A percentile compares a stretch with the other conserved stretches of the same genome.
Evolutionary conservation across 1,140 invertebrate species (phyloP).

Genomic region (Pseudomyrmex gracilis): DNA sequence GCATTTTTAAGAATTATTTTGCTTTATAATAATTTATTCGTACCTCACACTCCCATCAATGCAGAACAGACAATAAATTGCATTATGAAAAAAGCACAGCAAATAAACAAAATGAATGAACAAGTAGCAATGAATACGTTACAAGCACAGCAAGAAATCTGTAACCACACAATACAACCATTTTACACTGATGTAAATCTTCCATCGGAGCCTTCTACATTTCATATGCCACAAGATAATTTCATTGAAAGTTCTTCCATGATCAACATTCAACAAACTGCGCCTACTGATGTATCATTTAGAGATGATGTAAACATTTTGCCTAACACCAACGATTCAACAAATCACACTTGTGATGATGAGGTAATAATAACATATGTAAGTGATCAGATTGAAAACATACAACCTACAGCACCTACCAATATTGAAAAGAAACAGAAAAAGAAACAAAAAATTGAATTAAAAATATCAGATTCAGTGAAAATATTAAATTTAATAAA

Average conservation of each 20-base stretch:
- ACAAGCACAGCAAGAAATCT: neutral
- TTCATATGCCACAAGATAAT: neutral
- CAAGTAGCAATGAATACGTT: neutral
- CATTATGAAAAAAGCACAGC: neutral
- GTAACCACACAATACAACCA: neutral
- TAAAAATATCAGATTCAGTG: neutral
- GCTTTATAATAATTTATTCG: slow-evolving; percentile 69
- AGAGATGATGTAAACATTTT: neutral
- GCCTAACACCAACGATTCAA: neutral
- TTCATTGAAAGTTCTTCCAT: neutral
- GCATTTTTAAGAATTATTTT: slow-evolving; percentile 49
- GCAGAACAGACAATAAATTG: fast-evolving
- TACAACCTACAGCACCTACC: neutral
- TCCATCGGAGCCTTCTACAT: neutral
- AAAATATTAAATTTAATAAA: neutral
- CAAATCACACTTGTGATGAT: neutral
- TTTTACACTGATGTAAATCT: neutral
- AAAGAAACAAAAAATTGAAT: neutral
- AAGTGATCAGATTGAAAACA: no score
- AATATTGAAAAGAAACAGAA: neutral
- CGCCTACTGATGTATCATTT: neutral
- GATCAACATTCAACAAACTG: neutral
- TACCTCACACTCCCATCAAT: slow-evolving; percentile 47
- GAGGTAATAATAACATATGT: neutral
- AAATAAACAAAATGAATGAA: neutral